Conservation (phyloP, 2,888 invertebrate species). For the Drosophila mercatorum region DNA sequence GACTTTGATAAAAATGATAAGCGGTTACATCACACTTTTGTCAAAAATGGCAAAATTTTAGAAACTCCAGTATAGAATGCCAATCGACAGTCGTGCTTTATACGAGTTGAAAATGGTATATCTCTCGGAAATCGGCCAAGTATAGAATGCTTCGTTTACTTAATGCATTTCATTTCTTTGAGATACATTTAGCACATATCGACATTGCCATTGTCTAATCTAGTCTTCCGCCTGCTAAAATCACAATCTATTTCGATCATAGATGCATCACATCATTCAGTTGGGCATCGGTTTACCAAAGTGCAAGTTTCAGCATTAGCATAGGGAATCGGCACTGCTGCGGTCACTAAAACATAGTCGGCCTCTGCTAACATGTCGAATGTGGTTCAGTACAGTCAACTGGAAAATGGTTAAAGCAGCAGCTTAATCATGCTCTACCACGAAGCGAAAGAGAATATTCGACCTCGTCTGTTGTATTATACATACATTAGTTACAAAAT, state of each 20-base stretch:
- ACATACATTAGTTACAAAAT: no score
- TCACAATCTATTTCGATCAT: neutral
- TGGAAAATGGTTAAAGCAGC: neutral
- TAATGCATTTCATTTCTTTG: neutral
- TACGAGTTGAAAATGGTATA: no score
- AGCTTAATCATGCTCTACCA: neutral
- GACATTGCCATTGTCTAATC: neutral
- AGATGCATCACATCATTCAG: neutral
- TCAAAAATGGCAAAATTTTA: no score
- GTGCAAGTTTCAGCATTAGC: constrained; percentile 3
- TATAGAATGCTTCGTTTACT: no score
- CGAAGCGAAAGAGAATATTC: neutral
- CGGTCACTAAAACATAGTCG: neutral
- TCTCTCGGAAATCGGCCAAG: no score
- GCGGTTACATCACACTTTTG: no score
- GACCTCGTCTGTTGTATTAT: no score
- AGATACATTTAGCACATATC: neutral
- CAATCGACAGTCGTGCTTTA: no score
- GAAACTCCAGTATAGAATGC: no score
- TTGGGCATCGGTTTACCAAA: neutral
- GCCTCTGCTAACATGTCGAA: neutral
- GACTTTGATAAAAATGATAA: no score
- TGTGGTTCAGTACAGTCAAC: neutral
- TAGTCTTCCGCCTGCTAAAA: neutral
- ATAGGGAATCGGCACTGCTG: constrained; percentile 10